Evolutionary conservation across 2,113 vertebrate genomes (phyloP), one percentile per base, ranked within the genome.

Genomic region (Pseudonaja textilis): DNA sequence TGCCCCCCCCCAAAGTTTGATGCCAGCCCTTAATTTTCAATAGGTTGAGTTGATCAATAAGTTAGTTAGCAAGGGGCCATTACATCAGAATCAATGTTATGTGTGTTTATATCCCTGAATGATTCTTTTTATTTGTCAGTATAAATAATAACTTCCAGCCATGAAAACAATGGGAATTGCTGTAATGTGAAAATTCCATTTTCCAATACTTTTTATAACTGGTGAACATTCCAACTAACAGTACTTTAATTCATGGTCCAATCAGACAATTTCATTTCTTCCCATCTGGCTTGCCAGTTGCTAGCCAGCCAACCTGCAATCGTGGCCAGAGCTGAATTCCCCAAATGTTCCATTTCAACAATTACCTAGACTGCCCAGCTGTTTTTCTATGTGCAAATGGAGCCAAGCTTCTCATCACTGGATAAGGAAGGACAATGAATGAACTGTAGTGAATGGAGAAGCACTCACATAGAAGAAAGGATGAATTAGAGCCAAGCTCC

Each of bases 101-200:
- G 34, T 0, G 16, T 54, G 29, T 90, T 54, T 81, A 39, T 87
- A 92, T 95, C 95, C 93, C 92, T 96, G 96, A 96, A 96, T 91
- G 86, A 0, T 55, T 91, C 92, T 95, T 94, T 96, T 96, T 95
- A 93, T 88, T 97, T 98, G 97, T 97, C 95, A 93, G 92, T 56
- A 95, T 93, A 96, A 95, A 95, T 92, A 96, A 96, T 91, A 96
- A 93, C 95, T 95, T 95, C 95, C 50, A 96, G 95, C 96, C 90
- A 96, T 96, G 96, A 95, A 93, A 97, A 97, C 95, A 95, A 96
- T 97, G 95, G 96, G 95, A 96, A 97, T 94, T 86, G 92, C 94
- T 93, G 74, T 88, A 95, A 90, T 64, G 93, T 96, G 95, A 95
- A 97, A 97, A 97, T 95, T 93, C 89, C 93, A 90, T 94, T 52